Conservation (phyloP, 2,888 invertebrate genomes). For the Patella caerulea region DNA sequence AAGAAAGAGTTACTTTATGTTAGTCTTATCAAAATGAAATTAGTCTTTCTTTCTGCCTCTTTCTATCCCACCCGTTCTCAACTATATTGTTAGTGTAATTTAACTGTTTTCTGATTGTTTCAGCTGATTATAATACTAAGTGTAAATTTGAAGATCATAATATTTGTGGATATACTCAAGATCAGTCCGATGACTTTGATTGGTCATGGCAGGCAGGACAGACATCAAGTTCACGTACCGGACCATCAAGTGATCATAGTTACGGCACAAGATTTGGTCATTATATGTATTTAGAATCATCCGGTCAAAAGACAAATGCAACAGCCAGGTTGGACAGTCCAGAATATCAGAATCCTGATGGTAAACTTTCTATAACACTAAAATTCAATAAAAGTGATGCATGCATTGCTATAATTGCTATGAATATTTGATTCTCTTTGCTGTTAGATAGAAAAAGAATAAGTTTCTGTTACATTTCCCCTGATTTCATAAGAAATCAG, state of each 20-base stretch:
- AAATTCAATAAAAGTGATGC: no score
- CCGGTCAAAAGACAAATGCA: slow-evolving; percentile 44
- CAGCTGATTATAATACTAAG: slow-evolving; percentile 62
- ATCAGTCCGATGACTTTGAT: slow-evolving; percentile 46
- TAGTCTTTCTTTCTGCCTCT: slow-evolving; percentile 11
- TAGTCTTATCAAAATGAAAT: no score
- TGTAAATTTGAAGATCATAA: slow-evolving; percentile 51
- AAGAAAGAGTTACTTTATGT: no score
- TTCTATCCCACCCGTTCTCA: not conserved
- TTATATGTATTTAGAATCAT: slow-evolving; percentile 59
- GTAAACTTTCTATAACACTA: slow-evolving; percentile 19
- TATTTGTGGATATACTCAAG: slow-evolving; percentile 53
- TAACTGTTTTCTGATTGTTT: slow-evolving; percentile 12
- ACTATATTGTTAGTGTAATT: slow-evolving; percentile 18
- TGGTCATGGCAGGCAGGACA: slow-evolving; percentile 51
- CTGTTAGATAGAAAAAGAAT: no score
- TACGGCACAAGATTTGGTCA: slow-evolving; percentile 49
- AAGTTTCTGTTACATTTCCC: no score
- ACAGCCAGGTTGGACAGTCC: slow-evolving; percentile 53
- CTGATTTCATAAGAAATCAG: no score
- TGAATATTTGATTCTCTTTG: no score
- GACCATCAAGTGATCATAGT: slow-evolving; percentile 58
- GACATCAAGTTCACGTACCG: slow-evolving; percentile 50
- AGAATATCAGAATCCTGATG: slow-evolving; percentile 32
- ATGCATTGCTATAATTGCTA: no score